Conservation (phyloP, 1,140 invertebrate species). For the Melitaea cinxia region DNA sequence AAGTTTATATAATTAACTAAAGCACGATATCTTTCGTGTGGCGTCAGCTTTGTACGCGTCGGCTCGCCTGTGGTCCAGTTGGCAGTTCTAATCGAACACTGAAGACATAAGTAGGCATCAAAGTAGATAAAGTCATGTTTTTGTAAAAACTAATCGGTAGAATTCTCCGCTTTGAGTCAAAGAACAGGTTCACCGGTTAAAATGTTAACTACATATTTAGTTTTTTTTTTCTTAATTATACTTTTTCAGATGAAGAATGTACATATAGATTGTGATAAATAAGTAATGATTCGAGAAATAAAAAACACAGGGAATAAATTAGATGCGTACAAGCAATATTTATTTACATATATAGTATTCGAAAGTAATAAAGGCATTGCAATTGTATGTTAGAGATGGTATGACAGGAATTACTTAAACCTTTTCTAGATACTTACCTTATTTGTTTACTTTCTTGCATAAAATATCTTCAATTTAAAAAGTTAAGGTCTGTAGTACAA, state of each 20-base stretch:
- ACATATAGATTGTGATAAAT: constrained; percentile 25
- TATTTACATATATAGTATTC: neutral
- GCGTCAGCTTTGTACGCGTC: constrained; percentile 18
- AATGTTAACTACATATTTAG: constrained; percentile 37
- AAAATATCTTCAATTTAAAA: too few species aligned
- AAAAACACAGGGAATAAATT: neutral
- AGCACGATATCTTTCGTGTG: constrained; percentile 6
- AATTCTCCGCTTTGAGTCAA: constrained; percentile 24
- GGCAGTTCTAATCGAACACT: constrained; percentile 22
- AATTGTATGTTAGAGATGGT: neutral
- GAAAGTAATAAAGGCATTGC: neutral
- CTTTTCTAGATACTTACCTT: neutral
- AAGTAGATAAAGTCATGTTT: constrained; percentile 51
- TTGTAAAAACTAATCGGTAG: constrained; percentile 38
- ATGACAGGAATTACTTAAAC: neutral
- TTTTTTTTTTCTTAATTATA: constrained; percentile 43
- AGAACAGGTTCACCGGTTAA: constrained; percentile 33
- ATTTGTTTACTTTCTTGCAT: too few species aligned
- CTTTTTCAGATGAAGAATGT: constrained; percentile 31
- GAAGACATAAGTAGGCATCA: constrained; percentile 27
- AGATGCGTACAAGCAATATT: neutral
- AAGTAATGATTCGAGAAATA: constrained; percentile 30
- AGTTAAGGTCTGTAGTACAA: too few species aligned
- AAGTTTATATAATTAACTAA: neutral
- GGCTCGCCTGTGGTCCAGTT: constrained; percentile 17